Evolutionary conservation across 2,797 vertebrate genomes (phyloP), one percentile per base, ranked within the genome.

Genomic region (Mus caroli): DNA sequence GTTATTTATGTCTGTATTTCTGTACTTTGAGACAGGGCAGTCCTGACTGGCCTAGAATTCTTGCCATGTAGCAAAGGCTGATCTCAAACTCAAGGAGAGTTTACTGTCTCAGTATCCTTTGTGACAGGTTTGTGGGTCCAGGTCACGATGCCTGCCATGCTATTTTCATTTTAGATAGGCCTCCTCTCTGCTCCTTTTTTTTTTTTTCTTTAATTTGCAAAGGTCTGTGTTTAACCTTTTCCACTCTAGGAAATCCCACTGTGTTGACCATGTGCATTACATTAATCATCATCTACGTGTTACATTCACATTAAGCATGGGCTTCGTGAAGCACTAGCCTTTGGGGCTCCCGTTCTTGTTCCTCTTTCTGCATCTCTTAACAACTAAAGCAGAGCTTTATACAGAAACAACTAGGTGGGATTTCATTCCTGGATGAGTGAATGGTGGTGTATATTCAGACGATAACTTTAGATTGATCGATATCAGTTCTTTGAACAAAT

Each of bases 401-500:
- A 28, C 13, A 3, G 1, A 37, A 24, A 40, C 58, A 88, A 9
- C 12, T 37, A 17, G 37, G 26, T 26, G 34, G 34, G 37, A 7
- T 71, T 71, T 37, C 69, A 15, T 37, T 73, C 76, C 62, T 40
- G 50, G 56, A 75, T 24, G 77, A 58, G 80, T 73, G 46, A 79
- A 34, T 90, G 37, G 2, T 1, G 3, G 73, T 46, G 54, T 52
- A 50, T 83, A 43, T 3, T 28, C 58, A 69, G n/a, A 34, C 26
- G 64, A 17, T 73, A 15, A 0, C 52, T 20, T 62, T 69, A 6
- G 58, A 34, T n/a, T 50, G 31, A 28, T 88, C 34, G n/a, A 20
- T 31, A 75, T 84, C 89, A 62, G n/a, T 50, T 87, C 43, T 96
- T 91, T 56, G 3, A 82, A 94, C 84, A 88, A 22, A 71, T 37